phyloP scores from a whole-genome alignment of 2,888 invertebrate species.

The Geotrupes spiniger region DNA sequence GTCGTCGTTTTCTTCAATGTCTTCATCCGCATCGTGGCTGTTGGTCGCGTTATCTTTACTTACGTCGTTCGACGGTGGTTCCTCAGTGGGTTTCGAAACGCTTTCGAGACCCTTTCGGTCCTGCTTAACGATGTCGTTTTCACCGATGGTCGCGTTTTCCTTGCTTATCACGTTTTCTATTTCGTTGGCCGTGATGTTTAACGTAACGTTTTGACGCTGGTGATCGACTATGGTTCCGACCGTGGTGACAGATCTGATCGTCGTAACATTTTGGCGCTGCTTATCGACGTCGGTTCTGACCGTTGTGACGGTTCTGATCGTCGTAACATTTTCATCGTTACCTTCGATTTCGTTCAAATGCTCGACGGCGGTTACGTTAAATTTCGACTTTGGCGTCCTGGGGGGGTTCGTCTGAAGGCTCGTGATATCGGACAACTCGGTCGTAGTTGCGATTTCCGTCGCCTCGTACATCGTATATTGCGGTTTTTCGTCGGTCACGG shows the following conservation, averaged over 20 bases:
- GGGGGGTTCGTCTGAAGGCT: too few relatives aligned
- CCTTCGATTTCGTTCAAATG: not conserved
- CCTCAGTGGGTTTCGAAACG: not conserved
- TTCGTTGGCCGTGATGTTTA: constrained; percentile 2
- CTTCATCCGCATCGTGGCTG: constrained; percentile 9
- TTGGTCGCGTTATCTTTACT: constrained; percentile 10
- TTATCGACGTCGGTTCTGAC: not conserved
- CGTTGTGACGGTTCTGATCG: not conserved
- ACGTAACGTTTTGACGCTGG: not conserved
- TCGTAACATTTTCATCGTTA: not conserved
- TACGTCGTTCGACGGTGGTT: constrained; percentile 1
- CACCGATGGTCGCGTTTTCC: constrained; percentile 6
- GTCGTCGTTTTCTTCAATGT: constrained; percentile 8
- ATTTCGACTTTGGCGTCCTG: too few relatives aligned
- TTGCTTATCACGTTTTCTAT: constrained; percentile 1
- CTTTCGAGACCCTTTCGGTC: constrained; percentile 1
- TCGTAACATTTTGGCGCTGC: not conserved
- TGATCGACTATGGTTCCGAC: not conserved
- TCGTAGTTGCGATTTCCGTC: not conserved
- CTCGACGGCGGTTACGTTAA: not conserved
- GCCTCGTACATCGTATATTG: constrained; percentile 6
- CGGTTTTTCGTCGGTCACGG: too few relatives aligned
- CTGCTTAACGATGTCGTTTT: constrained; percentile 15
- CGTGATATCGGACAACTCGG: too few relatives aligned
- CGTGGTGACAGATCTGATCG: not conserved